These are phyloP conservation scores for Indri indri DNA, from an alignment of 2,113 vertebrate genomes.

Conservation along the genomic window DNA sequence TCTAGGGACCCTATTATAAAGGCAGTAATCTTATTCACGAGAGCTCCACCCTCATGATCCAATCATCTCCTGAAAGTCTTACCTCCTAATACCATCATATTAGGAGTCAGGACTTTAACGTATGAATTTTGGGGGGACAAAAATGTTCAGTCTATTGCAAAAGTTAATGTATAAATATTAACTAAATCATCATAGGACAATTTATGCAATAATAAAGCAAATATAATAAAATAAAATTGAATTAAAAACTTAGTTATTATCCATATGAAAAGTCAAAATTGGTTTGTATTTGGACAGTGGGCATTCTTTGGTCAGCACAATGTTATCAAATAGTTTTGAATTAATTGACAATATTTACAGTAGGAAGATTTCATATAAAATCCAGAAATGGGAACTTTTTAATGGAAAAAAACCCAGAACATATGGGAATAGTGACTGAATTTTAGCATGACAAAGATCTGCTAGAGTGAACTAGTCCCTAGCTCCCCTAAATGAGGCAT, in stretches of 20 bases:
- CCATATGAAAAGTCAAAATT: not conserved
- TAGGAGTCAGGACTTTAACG: not conserved
- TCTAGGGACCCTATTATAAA: not conserved
- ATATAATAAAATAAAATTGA: not conserved
- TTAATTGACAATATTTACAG: not conserved
- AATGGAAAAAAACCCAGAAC: not conserved
- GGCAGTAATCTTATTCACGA: not conserved
- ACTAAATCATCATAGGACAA: not conserved
- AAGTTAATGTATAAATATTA: not conserved
- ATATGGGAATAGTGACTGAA: not conserved
- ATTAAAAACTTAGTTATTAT: not conserved
- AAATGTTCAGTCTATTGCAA: not conserved
- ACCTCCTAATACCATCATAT: too few species aligned
- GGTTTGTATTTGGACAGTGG: not conserved
- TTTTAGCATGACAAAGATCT: not conserved
- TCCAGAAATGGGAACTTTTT: not conserved
- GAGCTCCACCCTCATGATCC: not conserved
- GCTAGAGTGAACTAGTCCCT: not conserved
- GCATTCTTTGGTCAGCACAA: not conserved
- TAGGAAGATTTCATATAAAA: not conserved
- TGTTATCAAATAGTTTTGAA: not conserved
- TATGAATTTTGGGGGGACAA: not conserved
- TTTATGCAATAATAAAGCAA: not conserved
- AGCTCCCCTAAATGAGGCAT: not conserved
- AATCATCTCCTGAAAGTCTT: not conserved